A percentile compares a stretch with the other conserved stretches of the same genome.
phyloP scores from a whole-genome alignment of 2,113 vertebrate species.

The Hymenochirus boettgeri region DNA sequence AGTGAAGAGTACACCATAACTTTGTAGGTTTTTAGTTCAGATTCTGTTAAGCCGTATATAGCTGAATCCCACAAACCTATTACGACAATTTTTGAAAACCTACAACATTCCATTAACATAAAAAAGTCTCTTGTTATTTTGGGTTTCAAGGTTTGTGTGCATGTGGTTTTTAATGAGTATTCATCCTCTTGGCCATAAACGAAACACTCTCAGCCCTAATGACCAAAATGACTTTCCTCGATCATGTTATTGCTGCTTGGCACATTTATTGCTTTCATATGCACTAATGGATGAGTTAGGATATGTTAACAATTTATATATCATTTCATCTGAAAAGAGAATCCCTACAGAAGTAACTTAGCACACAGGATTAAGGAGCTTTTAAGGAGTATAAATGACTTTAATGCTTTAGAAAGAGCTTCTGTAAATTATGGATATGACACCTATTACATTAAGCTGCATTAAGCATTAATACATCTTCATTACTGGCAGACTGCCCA shows the following conservation, averaged over 20 bases:
- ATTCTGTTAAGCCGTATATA: too few relatives aligned
- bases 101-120: too few relatives aligned
- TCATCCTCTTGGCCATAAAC: constrained; percentile 68
- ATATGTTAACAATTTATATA: constrained; percentile 99
- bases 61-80: too few relatives aligned
- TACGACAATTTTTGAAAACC: too few relatives aligned
- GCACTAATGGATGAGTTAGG: constrained; percentile 97
- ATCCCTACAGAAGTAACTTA: constrained; percentile 81
- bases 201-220: constrained; percentile 76
- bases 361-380: constrained; percentile 94
- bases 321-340: constrained; percentile 87
- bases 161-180: too few relatives aligned
- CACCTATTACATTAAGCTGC: constrained; percentile 99
- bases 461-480: constrained; percentile 99
- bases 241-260: constrained; percentile 76
- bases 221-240: constrained; percentile 72
- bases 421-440: constrained; percentile 98
- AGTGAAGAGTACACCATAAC: too few relatives aligned
- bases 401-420: constrained; percentile 99
- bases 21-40: too few relatives aligned
- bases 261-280: constrained; percentile 89
- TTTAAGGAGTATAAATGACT: constrained; percentile 99
- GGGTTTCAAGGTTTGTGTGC: too few relatives aligned
- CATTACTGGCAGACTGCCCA: constrained; percentile 97
- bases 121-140: too few relatives aligned